Evolutionary conservation across 2,888 invertebrate genomes (phyloP).

Genomic region (Amblyteles armatorius): DNA sequence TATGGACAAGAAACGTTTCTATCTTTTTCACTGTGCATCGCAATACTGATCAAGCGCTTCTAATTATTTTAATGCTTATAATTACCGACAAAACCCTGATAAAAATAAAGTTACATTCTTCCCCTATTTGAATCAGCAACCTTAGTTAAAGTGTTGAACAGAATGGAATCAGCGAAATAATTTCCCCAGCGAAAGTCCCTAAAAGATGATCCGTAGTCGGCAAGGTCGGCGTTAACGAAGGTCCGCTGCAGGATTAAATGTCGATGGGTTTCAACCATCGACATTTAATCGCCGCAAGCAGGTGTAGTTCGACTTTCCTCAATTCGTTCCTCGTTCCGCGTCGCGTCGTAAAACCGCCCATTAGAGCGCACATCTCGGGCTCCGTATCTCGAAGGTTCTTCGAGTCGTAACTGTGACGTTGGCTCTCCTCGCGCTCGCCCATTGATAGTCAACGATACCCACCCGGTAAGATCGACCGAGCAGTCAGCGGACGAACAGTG

Average conservation of each 20-base stretch:
- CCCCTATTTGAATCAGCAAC: neutral
- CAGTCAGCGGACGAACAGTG: neutral
- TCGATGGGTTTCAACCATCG: no score
- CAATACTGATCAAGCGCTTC: no score
- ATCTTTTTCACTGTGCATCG: no score
- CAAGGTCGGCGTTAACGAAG: neutral
- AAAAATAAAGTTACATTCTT: no score
- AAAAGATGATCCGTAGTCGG: neutral
- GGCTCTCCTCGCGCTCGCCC: neutral
- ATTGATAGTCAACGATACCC: constrained; percentile 24
- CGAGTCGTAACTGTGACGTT: constrained; percentile 18
- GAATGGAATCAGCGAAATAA: no score
- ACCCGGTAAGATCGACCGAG: neutral
- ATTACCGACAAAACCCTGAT: neutral
- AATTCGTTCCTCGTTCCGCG: neutral
- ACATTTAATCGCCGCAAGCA: constrained; percentile 22
- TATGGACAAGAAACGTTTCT: no score
- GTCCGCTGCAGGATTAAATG: no score
- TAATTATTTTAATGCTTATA: no score
- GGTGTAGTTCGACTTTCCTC: constrained; percentile 31
- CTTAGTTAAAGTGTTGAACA: neutral
- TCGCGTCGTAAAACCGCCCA: constrained; percentile 52
- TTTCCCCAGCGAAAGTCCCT: neutral
- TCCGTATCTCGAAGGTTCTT: constrained; percentile 61
- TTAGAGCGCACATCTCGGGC: constrained; percentile 54